Base-by-base conservation (phyloP, 1,140 invertebrate genomes). In the Drosophila lini region DNA sequence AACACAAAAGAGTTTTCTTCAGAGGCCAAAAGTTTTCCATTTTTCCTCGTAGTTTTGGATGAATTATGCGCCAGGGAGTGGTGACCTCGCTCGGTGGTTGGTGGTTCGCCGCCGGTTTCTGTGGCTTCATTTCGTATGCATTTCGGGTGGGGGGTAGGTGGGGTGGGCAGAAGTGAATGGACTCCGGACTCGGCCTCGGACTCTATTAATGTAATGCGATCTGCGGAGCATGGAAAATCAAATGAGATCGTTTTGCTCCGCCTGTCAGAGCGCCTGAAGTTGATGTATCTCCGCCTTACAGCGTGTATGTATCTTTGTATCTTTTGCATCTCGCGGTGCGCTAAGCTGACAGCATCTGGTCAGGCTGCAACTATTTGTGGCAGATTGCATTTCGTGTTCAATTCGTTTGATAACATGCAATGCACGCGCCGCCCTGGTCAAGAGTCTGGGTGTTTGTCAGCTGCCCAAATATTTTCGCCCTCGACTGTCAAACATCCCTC, bases 381-480 rank as follows among this genome's bases (percentile, higher is more conserved):
- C 80, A 77, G 56, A 88, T 83, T 88, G 55, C 59, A 86, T 76
- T 80, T 74, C 76, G 69, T 45, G 48, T 65, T 64, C 55, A 53
- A 47, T 40, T 60, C 28, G 47, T 11, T 16, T 45, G 47, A 69
- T 67, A 58, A 58, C 68, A 71, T 15, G 41, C 15, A 11, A 53
- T 70, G 55, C 55, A 53, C 45, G 44, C 58, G 34, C 22, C 19
- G 34, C 11, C 7, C 10, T 32, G 41, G 38, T 62, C 36, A 45
- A 38, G 16, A n/a, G 15, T 10, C 11, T 11, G 10, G 19, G 31
- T 68, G 62, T 57, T 52, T 34, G 42, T 34, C 78, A 86, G 82
- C 82, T 86, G 82, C 70, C 83, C 80, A 86, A 86, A 86, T 86
- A 86, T 86, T 86, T 86, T 71, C 69, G 70, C 44, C 64, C 58